phyloP scores from a whole-genome alignment of 2,113 vertebrate species.

The Hystrix cristata region DNA sequence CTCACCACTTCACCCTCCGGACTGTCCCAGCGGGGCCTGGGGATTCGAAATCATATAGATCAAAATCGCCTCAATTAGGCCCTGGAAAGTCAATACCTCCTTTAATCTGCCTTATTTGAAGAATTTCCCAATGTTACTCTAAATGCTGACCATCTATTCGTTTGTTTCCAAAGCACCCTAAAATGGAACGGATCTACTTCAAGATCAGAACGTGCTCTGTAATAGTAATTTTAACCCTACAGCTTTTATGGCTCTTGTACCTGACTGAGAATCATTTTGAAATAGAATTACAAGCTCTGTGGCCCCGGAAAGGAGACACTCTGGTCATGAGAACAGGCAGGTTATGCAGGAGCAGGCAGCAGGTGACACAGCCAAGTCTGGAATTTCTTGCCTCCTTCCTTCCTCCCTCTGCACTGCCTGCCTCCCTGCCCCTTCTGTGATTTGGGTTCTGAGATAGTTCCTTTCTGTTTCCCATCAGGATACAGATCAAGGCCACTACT shows the following conservation, averaged over 20 bases:
- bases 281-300: background rate
- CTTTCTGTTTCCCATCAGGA: background rate
- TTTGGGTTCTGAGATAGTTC: background rate
- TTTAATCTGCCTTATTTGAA: slow-evolving; percentile 16
- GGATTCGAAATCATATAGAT: background rate
- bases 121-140: background rate
- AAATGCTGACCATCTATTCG: background rate
- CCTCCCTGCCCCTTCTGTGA: too few species aligned
- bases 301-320: background rate
- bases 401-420: background rate
- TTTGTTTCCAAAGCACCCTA: background rate
- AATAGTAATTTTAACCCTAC: background rate
- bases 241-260: background rate
- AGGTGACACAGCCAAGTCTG: background rate
- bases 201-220: background rate
- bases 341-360: background rate
- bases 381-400: background rate
- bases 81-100: background rate
- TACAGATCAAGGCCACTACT: background rate
- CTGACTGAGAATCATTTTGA: background rate
- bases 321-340: background rate
- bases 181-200: background rate
- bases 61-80: background rate
- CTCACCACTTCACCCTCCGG: background rate
- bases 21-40: background rate